Evolutionary conservation across 2,113 vertebrate genomes (phyloP).

Genomic region (Peromyscus leucopus): DNA sequence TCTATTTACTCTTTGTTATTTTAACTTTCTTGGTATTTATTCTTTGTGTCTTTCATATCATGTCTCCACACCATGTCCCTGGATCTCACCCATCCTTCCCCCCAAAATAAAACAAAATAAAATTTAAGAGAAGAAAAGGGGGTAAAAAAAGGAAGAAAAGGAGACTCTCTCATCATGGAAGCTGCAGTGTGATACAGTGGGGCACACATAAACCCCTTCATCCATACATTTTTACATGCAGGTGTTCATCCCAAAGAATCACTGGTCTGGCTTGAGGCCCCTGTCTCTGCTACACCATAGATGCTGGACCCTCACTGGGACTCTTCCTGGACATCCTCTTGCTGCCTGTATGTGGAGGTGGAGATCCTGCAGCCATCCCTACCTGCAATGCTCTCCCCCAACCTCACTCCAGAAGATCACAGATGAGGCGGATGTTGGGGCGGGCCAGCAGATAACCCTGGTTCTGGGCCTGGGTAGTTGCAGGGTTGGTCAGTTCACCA

Average conservation of each 20-base stretch:
- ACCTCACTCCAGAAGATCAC: too few relatives aligned
- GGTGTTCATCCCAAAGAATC: background rate
- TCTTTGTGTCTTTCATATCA: background rate
- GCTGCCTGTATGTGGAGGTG: background rate
- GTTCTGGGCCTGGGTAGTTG: too few relatives aligned
- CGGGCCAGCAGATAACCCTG: too few relatives aligned
- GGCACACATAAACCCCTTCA: background rate
- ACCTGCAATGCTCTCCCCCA: too few relatives aligned
- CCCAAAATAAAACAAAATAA: background rate
- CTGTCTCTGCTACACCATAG: background rate
- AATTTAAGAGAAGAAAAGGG: background rate
- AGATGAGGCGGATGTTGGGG: too few relatives aligned
- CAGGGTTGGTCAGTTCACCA: too few relatives aligned
- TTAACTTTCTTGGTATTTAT: background rate
- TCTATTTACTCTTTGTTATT: background rate
- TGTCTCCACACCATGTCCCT: background rate
- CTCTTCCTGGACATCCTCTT: background rate
- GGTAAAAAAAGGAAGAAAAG: background rate
- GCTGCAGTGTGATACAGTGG: background rate
- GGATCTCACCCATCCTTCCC: background rate
- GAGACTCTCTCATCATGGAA: background rate
- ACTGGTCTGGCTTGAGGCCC: background rate
- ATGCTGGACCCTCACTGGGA: background rate
- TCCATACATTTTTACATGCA: too few relatives aligned
- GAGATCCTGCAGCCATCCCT: background rate